Evolutionary conservation across 2,113 vertebrate genomes (phyloP).

Genomic region (Puffinus mauretanicus): DNA sequence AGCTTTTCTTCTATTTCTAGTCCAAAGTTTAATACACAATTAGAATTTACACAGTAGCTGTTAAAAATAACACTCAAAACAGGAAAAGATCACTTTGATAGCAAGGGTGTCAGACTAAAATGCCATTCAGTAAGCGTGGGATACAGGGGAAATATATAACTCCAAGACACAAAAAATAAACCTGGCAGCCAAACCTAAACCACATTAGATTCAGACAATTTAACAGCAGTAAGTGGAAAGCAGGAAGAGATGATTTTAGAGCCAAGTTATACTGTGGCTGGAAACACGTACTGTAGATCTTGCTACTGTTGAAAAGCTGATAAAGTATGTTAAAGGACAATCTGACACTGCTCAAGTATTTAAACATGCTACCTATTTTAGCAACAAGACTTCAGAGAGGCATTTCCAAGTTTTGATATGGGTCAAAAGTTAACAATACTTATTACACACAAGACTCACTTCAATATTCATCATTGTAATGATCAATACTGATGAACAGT

Average conservation of each 20-base stretch:
- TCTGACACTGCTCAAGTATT: background rate
- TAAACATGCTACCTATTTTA: background rate
- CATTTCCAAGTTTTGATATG: background rate
- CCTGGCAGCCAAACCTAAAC: background rate
- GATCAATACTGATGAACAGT: background rate
- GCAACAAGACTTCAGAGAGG: background rate
- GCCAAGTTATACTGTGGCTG: background rate
- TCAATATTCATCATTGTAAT: background rate
- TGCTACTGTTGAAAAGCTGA: constrained; percentile 1
- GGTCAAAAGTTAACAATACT: background rate
- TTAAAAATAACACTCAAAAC: background rate
- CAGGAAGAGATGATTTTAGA: background rate
- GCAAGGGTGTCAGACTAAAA: background rate
- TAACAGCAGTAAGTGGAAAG: background rate
- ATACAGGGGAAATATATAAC: background rate
- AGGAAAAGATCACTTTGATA: background rate
- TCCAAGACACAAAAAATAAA: background rate
- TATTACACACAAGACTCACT: background rate
- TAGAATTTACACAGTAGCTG: background rate
- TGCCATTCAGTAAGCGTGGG: background rate
- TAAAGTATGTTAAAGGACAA: constrained; percentile 1
- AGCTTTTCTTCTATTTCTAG: background rate
- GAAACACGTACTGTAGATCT: background rate
- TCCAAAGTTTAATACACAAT: background rate
- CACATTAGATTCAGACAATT: background rate